A percentile compares a stretch with the other conserved stretches of the same genome.
phyloP scores from a whole-genome alignment of 2,113 vertebrate genomes.

The Podarcis raffonei region DNA sequence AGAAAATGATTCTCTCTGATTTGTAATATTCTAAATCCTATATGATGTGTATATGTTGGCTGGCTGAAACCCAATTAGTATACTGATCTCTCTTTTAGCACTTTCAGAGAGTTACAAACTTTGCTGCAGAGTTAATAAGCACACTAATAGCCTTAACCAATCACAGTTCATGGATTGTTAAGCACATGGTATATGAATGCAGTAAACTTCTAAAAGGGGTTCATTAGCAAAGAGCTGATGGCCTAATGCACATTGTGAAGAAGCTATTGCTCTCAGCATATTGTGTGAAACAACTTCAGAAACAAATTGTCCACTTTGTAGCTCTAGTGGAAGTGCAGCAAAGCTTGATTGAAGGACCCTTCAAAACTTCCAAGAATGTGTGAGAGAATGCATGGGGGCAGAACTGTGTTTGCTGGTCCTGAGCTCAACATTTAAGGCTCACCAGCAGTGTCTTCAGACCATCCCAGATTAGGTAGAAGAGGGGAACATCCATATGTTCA shows the following conservation, averaged over 20 bases:
- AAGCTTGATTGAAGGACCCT: background rate
- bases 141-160: conserved; percentile 8
- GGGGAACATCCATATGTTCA: background rate
- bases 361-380: background rate
- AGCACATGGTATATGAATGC: conserved; percentile 5
- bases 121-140: conserved; percentile 16
- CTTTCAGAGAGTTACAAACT: conserved; percentile 4
- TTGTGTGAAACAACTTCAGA: background rate
- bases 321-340: background rate
- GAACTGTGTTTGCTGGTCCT: too few relatives aligned
- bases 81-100: conserved; percentile 25
- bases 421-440: background rate
- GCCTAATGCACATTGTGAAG: conserved; percentile 2
- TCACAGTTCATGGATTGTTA: conserved; percentile 24
- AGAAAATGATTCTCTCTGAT: background rate
- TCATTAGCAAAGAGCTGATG: background rate
- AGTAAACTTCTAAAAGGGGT: background rate
- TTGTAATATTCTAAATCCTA: background rate
- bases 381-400: too few relatives aligned
- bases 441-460: background rate
- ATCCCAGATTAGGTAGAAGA: background rate
- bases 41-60: background rate
- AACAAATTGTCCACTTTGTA: background rate
- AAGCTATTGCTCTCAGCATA: background rate
- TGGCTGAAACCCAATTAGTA: conserved; percentile 20